phyloP scores from a whole-genome alignment of 2,113 vertebrate species.

The Pipra filicauda region DNA sequence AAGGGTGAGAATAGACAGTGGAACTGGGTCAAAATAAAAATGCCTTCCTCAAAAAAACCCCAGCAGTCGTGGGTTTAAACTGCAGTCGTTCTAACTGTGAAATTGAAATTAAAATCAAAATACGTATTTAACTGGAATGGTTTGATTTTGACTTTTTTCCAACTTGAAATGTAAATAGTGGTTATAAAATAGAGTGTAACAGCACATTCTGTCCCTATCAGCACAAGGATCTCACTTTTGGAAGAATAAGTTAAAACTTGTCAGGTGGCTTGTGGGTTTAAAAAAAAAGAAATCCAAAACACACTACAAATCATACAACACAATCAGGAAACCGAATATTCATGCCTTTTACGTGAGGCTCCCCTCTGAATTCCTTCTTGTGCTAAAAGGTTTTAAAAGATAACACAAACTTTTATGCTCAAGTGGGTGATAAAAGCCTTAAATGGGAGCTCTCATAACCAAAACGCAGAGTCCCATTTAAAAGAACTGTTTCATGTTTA shows the following conservation, averaged over 20 bases:
- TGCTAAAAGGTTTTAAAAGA: not conserved
- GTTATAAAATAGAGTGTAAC: not conserved
- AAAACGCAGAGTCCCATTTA: not conserved
- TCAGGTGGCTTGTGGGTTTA: not conserved
- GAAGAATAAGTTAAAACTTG: not conserved
- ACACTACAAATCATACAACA: not conserved
- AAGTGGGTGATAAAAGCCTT: not conserved
- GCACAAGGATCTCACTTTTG: not conserved
- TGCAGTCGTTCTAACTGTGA: not conserved
- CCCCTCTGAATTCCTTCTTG: not conserved
- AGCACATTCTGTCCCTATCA: not conserved
- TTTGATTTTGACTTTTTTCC: not conserved
- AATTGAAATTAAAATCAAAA: not conserved
- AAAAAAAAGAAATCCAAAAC: not conserved
- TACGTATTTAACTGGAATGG: not conserved
- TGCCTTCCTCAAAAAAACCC: not conserved
- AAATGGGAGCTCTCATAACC: constrained; percentile 9
- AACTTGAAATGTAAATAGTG: not conserved
- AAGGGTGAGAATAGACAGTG: not conserved
- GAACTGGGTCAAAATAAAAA: not conserved
- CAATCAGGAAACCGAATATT: not conserved
- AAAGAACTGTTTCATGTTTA: constrained; percentile 32
- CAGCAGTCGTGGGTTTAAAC: not conserved
- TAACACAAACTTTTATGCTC: not conserved
- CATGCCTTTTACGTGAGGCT: not conserved